phyloP scores from a whole-genome alignment of 2,888 invertebrate species.

The Conchocele bisecta region DNA sequence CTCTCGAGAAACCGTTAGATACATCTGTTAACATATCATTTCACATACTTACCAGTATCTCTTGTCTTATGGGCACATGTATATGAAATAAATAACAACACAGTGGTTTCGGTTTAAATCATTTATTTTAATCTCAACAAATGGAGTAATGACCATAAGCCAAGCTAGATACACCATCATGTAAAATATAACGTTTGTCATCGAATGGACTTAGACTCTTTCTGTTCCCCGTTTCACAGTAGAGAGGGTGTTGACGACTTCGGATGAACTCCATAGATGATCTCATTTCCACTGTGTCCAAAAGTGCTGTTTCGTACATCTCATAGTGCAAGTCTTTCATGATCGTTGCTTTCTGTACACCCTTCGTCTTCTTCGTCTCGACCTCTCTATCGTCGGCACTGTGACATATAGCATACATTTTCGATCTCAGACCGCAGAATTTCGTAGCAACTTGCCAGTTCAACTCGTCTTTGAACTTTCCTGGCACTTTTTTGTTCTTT shows the following conservation, averaged over 20 bases:
- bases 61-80: no score
- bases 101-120: no score
- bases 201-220: not conserved
- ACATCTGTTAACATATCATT: no score
- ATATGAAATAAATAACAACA: no score
- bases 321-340: not conserved
- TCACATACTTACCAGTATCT: no score
- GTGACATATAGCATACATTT: not conserved
- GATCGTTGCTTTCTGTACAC: no score
- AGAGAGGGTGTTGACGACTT: not conserved
- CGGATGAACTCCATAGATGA: constrained; percentile 5
- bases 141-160: not conserved
- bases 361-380: no score
- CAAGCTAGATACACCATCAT: not conserved
- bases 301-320: not conserved
- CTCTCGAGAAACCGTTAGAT: no score
- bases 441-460: not conserved
- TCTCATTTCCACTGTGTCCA: constrained; percentile 5
- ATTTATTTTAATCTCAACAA: no score
- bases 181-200: constrained; percentile 3
- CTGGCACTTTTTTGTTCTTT: constrained; percentile 7
- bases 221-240: not conserved
- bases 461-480: constrained; percentile 4
- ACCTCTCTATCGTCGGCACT: no score
- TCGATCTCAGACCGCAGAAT: not conserved